Conservation (phyloP, 1,140 invertebrate genomes). For the Penaeus vannamei region DNA sequence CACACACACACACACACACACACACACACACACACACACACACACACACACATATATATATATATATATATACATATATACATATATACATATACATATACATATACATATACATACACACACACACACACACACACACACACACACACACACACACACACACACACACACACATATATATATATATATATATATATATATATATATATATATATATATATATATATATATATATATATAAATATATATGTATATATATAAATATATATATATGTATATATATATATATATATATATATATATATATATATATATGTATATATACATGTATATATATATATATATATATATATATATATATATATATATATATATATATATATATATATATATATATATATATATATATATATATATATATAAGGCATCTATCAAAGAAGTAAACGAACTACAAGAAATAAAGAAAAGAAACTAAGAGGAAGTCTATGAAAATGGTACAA, state of each 20-base stretch:
- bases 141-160: no score
- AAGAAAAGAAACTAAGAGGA: no score
- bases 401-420: no score
- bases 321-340: no score
- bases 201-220: not conserved
- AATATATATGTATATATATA: conserved; percentile 9
- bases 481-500: no score
- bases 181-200: not conserved
- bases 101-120: not conserved
- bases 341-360: no score
- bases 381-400: no score
- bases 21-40: not conserved
- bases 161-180: not conserved
- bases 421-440: no score
- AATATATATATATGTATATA: conserved; percentile 9
- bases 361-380: no score
- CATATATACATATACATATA: not conserved
- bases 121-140: not conserved
- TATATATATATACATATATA: conserved; percentile 8
- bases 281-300: conserved; percentile 16
- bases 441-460: no score
- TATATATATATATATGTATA: conserved; percentile 14
- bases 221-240: conserved; percentile 16
- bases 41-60: not conserved
- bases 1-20: not conserved